Conservation (phyloP, 2,113 vertebrate species). For the Pollachius pollachius region DNA sequence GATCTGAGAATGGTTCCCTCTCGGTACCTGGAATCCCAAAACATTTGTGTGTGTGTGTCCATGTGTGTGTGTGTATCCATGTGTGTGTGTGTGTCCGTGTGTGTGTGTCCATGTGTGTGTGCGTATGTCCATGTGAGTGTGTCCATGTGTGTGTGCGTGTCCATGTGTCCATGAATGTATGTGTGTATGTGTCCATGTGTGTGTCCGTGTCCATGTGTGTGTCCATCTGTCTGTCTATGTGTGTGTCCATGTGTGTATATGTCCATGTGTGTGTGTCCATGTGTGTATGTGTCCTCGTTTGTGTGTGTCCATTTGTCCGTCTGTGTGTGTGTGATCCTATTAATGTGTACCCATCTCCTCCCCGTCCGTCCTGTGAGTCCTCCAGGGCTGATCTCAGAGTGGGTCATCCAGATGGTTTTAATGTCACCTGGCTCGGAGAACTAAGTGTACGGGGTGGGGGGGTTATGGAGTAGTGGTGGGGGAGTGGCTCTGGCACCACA, state of each 20-base stretch:
- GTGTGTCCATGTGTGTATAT: not conserved
- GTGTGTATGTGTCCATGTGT: conserved; percentile 1
- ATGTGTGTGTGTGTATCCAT: not conserved
- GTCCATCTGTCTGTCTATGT: no score
- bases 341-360: not conserved
- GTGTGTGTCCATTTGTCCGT: not conserved
- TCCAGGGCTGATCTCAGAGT: not conserved
- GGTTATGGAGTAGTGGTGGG: conserved; percentile 29
- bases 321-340: not conserved
- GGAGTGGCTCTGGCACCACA: not conserved
- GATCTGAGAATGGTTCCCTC: no score
- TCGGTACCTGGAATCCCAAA: no score
- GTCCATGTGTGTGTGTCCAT: not conserved
- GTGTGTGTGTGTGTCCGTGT: no score
- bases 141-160: not conserved
- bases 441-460: conserved; percentile 18
- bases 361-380: not conserved
- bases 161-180: conserved; percentile 2
- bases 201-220: no score
- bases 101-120: not conserved
- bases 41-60: no score
- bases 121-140: no score
- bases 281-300: no score
- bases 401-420: conserved; percentile 62
- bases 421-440: conserved; percentile 53